These are phyloP conservation scores for Neoitamus cyanurus DNA, from an alignment of 2,888 invertebrate species.

Conservation along the genomic window DNA sequence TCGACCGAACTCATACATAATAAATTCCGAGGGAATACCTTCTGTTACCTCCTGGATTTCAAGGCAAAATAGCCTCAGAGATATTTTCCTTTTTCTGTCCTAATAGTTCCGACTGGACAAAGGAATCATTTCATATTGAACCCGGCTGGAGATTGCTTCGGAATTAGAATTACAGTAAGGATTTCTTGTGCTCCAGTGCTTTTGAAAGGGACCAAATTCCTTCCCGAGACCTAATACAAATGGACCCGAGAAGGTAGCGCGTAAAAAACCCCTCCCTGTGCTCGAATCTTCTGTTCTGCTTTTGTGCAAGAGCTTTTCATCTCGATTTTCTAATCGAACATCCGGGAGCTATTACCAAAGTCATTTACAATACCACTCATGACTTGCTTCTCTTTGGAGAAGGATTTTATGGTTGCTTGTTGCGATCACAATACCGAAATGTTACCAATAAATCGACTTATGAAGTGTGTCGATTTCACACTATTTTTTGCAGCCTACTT, in stretches of 20 bases:
- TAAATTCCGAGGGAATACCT: neutral
- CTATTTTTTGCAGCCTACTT: too few species aligned
- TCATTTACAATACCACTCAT: neutral
- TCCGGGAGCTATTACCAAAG: neutral
- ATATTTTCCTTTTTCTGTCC: conserved; percentile 12
- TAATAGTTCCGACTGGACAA: conserved; percentile 15
- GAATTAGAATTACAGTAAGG: neutral
- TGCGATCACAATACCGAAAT: too few species aligned
- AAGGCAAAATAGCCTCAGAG: neutral
- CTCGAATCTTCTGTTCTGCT: neutral
- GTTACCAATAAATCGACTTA: too few species aligned
- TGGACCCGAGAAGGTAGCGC: neutral
- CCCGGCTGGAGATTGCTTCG: neutral
- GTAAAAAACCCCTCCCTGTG: neutral
- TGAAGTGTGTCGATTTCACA: too few species aligned
- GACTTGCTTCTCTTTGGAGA: neutral
- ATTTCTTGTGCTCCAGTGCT: neutral
- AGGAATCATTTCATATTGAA: conserved; percentile 31
- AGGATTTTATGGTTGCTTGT: too few species aligned
- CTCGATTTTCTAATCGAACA: neutral
- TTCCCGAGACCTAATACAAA: neutral
- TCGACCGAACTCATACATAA: neutral
- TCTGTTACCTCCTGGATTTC: neutral
- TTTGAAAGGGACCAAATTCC: neutral
- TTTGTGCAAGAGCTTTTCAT: neutral